These are phyloP conservation scores for Shinisaurus crocodilurus DNA, from an alignment of 2,113 vertebrate species.

Conservation along the genomic window DNA sequence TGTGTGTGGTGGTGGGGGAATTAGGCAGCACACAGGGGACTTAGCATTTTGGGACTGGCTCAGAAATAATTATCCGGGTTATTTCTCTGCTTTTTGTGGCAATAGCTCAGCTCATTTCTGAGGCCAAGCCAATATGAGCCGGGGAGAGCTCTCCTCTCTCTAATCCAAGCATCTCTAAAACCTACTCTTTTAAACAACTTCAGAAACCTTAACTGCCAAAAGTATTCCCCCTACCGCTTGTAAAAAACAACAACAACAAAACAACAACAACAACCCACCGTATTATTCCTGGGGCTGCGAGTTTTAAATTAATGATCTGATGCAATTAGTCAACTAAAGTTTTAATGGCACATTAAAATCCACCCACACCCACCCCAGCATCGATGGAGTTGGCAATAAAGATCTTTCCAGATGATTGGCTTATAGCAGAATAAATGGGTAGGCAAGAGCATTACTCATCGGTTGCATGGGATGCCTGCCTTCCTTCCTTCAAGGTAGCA, in stretches of 20 bases:
- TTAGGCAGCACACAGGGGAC: neutral
- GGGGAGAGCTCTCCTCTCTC: neutral
- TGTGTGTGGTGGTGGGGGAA: neutral
- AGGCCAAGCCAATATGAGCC: neutral
- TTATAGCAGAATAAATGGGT: neutral
- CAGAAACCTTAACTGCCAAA: neutral
- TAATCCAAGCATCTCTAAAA: neutral
- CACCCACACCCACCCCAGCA: neutral
- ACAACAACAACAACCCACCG: neutral
- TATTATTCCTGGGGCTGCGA: neutral
- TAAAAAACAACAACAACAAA: neutral
- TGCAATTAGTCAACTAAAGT: conserved; percentile 9
- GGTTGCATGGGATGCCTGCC: neutral
- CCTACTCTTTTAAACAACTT: neutral
- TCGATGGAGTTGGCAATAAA: neutral
- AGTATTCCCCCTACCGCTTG: neutral
- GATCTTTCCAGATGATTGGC: conserved; percentile 6
- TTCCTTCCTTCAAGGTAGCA: neutral
- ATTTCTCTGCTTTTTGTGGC: neutral
- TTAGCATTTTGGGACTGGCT: neutral
- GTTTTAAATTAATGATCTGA: conserved; percentile 13
- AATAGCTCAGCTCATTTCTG: neutral
- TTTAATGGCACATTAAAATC: neutral
- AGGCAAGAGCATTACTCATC: neutral
- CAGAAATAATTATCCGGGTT: neutral